These are phyloP conservation scores for Toxotes lorentzi DNA, from an alignment of 2,797 vertebrate species.

Conservation along the genomic window DNA sequence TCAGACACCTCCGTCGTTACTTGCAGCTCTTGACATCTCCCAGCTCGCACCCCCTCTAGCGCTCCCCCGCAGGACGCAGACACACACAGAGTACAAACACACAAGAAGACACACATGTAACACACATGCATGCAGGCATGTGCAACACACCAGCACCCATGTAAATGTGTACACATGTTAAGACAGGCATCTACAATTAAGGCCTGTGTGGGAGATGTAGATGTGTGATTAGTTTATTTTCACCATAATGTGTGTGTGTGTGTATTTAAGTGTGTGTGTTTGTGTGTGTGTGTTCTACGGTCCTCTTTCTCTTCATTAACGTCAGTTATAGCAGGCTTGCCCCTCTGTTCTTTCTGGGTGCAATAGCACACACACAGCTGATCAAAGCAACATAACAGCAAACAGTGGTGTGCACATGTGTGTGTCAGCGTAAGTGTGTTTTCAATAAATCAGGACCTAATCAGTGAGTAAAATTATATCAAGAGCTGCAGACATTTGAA, in stretches of 20 bases:
- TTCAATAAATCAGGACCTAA: neutral
- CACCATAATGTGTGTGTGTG: slow-evolving; percentile 25
- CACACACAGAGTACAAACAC: slow-evolving; percentile 51
- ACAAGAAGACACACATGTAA: slow-evolving; percentile 25
- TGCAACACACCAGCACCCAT: slow-evolving; percentile 31
- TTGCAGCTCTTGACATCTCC: slow-evolving; percentile 81
- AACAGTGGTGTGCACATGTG: slow-evolving; percentile 40
- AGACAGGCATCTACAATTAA: slow-evolving; percentile 69
- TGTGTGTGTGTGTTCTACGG: slow-evolving; percentile 28
- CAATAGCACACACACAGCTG: slow-evolving; percentile 48
- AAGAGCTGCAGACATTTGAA: slow-evolving; percentile 6
- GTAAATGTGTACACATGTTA: slow-evolving; percentile 34
- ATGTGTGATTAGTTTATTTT: slow-evolving; percentile 60
- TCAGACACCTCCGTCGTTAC: slow-evolving; percentile 71
- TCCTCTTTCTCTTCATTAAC: slow-evolving; percentile 74
- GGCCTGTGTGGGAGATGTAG: slow-evolving; percentile 42
- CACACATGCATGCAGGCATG: slow-evolving; percentile 9
- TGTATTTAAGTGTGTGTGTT: slow-evolving; percentile 5
- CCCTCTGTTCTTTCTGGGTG: slow-evolving; percentile 51
- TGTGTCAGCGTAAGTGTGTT: slow-evolving; percentile 3
- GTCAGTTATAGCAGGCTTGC: slow-evolving; percentile 59
- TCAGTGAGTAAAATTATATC: slow-evolving; percentile 21
- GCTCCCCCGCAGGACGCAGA: slow-evolving; percentile 74
- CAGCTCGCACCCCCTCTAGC: slow-evolving; percentile 75
- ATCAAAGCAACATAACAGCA: slow-evolving; percentile 67